These are phyloP conservation scores for Etheostoma perlongum DNA, from an alignment of 2,797 vertebrate genomes.

Conservation along the genomic window DNA sequence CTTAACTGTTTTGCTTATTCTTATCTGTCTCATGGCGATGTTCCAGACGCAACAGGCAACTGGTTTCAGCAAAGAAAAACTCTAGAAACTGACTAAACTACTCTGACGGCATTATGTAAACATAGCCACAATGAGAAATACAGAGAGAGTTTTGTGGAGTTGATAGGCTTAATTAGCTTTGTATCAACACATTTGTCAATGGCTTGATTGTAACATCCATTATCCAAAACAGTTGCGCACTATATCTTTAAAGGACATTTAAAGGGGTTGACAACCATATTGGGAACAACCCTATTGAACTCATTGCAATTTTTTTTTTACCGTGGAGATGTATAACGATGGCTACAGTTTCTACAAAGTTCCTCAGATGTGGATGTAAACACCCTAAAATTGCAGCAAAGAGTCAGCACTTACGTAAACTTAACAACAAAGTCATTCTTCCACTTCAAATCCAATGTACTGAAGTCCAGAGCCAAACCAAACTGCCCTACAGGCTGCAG, in stretches of 20 bases:
- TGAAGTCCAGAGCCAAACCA: slow-evolving; percentile 5
- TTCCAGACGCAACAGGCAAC: background rate
- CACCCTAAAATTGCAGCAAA: slow-evolving; percentile 1
- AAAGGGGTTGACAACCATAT: background rate
- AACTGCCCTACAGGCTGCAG: background rate
- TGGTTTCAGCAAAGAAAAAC: background rate
- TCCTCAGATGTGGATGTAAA: slow-evolving; percentile 8
- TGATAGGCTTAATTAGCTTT: too few species aligned
- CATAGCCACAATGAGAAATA: too few species aligned
- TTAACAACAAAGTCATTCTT: slow-evolving; percentile 5
- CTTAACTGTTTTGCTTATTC: background rate
- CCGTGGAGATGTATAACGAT: background rate
- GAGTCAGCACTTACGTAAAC: background rate
- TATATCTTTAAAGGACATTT: background rate
- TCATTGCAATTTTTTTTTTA: background rate
- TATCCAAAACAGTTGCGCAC: too few species aligned
- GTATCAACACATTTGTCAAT: too few species aligned
- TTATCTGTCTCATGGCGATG: background rate
- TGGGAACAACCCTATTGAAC: background rate
- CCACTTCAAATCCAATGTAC: background rate
- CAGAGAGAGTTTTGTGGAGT: too few species aligned
- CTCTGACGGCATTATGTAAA: background rate
- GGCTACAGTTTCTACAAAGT: background rate
- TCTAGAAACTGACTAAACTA: background rate
- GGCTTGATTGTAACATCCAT: too few species aligned